Base-by-base conservation (phyloP, 2,113 vertebrate species). In the Epinephelus fuscoguttatus region DNA sequence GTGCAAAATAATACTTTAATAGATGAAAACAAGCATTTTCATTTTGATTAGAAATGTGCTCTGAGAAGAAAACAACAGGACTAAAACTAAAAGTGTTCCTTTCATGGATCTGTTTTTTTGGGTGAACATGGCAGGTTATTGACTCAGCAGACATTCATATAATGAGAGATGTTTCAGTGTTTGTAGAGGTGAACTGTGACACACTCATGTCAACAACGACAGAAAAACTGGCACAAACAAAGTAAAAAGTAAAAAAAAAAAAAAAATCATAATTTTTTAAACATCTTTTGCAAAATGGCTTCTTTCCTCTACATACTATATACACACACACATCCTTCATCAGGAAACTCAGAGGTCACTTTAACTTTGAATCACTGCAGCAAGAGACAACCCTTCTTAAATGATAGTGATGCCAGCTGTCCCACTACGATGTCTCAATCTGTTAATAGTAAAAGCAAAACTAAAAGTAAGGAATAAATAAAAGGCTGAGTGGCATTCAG, bases 11-110 rank as follows among this genome's bases (percentile, higher is more conserved):
- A 56, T 0, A 73, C 49, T 53, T 8, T 4, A 17, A 18, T 14
- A 14, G 2, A 11, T 6, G 33, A 30, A 70, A 25, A 62, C 7
- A 5, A 68, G 59, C 50, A 10, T 23, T 47, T 10, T n/a, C 4
- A 42, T 0, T 57, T 0, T 30, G 60, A 40, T 14, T 27, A 8
- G 55, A 61, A 73, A 56, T 17, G 37, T 10, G 56, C 4, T 37
- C 42, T 30, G 70, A 4, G 27, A 61, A 30, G 64, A 75, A 75
- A 62, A 18, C n/a, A 3, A 0, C 6, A 30, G 40, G 74, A 56
- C 47, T 81, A 19, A 63, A 79, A 52, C n/a, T 23, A 3, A 42
- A 66, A 21, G 2, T 47, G 33, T 84, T 75, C 82, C 75, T 79
- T 2, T 75, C 53, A 62, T 19, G 30, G 11, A 0, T 73, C 27